A percentile compares a stretch with the other conserved stretches of the same genome.
These are phyloP conservation scores for Rhincodon typus DNA, from an alignment of 2,797 vertebrate species.

Conservation along the genomic window DNA sequence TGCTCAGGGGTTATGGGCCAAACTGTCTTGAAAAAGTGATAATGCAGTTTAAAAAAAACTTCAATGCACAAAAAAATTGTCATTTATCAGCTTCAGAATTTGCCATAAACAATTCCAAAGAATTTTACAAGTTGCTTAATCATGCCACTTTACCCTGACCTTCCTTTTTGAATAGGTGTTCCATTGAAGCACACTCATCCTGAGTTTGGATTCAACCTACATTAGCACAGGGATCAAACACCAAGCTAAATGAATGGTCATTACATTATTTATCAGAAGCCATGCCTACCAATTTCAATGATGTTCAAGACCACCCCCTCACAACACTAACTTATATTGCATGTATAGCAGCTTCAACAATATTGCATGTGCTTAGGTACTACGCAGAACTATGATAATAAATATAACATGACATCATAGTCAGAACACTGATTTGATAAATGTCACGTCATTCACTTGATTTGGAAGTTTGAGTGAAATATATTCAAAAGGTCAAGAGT, in stretches of 20 bases:
- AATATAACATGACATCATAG: not conserved
- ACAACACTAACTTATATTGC: not conserved
- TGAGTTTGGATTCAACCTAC: not conserved
- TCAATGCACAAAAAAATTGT: not conserved
- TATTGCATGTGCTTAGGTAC: no score
- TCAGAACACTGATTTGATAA: not conserved
- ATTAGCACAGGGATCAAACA: not conserved
- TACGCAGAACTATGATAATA: no score
- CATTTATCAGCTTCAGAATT: not conserved
- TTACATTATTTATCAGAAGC: not conserved
- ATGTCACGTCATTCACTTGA: no score
- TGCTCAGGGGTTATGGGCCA: not conserved
- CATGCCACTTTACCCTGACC: not conserved
- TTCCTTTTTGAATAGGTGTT: not conserved
- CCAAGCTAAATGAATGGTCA: not conserved
- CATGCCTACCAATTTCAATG: not conserved
- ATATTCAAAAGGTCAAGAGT: no score
- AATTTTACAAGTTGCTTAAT: not conserved
- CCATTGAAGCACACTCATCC: not conserved
- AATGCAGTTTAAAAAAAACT: not conserved
- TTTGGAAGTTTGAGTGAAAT: not conserved
- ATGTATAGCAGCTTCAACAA: not conserved
- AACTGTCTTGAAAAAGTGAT: not conserved
- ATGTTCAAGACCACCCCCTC: not conserved
- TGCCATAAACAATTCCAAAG: not conserved